Conservation (phyloP, 2,888 invertebrate genomes). For the Panopea generosa region DNA sequence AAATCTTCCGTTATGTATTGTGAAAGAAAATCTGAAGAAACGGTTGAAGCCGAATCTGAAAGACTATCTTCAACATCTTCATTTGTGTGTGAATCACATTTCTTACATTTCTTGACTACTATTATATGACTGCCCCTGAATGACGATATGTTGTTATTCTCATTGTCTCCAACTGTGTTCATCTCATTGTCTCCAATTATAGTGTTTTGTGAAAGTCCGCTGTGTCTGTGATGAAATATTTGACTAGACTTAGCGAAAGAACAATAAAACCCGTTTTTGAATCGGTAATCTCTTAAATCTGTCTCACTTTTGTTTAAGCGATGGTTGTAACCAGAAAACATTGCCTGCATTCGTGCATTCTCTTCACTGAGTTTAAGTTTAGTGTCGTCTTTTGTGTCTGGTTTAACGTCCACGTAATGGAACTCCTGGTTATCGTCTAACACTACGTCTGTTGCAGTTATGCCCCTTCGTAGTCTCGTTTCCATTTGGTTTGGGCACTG, state of each 20-base stretch:
- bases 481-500: background rate
- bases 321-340: background rate
- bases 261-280: slow-evolving; percentile 44
- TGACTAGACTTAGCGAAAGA: slow-evolving; percentile 39
- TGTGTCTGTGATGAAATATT: slow-evolving; percentile 30
- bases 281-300: slow-evolving; percentile 35
- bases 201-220: background rate
- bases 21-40: slow-evolving; percentile 35
- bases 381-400: slow-evolving; percentile 44
- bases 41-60: slow-evolving; percentile 15
- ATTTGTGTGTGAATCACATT: slow-evolving; percentile 8
- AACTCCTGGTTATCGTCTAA: slow-evolving; percentile 21
- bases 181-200: background rate
- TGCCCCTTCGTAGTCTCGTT: slow-evolving; percentile 32
- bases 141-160: background rate
- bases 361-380: slow-evolving; percentile 13
- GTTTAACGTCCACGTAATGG: slow-evolving; percentile 40
- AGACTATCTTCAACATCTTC: background rate
- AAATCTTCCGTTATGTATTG: slow-evolving; percentile 31
- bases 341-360: background rate
- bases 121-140: slow-evolving; percentile 38
- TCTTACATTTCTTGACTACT: slow-evolving; percentile 40
- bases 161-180: background rate
- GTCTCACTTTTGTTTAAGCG: slow-evolving; percentile 40
- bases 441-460: slow-evolving; percentile 49